Evolutionary conservation across 2,797 vertebrate species (phyloP), one percentile per base, ranked within the genome.

Genomic region (Bradypodion ventrale): DNA sequence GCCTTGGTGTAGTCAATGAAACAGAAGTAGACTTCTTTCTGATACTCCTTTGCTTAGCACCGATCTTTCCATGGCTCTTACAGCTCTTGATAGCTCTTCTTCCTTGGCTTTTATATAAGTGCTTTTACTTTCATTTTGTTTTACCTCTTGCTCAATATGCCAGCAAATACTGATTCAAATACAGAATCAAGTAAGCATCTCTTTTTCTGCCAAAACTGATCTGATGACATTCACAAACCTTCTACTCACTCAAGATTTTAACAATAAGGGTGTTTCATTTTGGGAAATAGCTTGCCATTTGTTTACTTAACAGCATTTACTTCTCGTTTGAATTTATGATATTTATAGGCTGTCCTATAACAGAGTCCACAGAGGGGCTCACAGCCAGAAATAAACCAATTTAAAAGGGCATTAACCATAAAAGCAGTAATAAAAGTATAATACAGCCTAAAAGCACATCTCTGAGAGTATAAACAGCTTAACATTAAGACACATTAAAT

Each of bases 361-460:
- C 25, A 37, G 56, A 59, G 27, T 29, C 69, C 66, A 80, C 66
- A 80, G 25, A 35, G 29, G 65, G 66, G 46, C 49, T 80, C 46
- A 10, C 16, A 10, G 56, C 66, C 29, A 59, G 68, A 81, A 81
- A n/a, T 56, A 70, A 70, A 72, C n/a, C 68, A 42, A 81, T 72
- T 81, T 70, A 59, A 81, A 81, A 40, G 42, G n/a, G 56, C 66
- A 80, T 52, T 80, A 68, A 70, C 78, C 65, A 29, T 68, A 80
- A 83, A 83, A 66, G 16, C 29, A 40, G 60, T 15, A 52, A 75
- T 75, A 59, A 81, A 81, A 19, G 40, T 70, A n/a, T 72, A 81
- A 72, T 72, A 42, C 35, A 42, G 68, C 56, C 10, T 81, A 59
- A 59, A 56, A 72, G n/a, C 66, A 44, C 32, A 60, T 7, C 15